Evolutionary conservation across 1,140 invertebrate genomes (phyloP).

Genomic region (Hyles vespertilio): DNA sequence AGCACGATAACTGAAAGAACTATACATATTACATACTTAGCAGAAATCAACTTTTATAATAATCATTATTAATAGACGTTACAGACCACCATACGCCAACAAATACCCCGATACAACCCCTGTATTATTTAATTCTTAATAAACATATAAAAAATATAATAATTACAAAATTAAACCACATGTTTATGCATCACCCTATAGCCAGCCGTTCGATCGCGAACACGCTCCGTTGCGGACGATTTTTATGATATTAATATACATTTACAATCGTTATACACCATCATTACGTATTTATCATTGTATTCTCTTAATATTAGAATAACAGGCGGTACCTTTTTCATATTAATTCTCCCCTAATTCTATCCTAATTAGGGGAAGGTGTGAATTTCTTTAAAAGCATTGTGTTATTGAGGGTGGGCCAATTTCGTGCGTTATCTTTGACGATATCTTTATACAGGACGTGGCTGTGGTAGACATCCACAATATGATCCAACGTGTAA

Average conservation of each 20-base stretch:
- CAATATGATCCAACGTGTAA: slow-evolving; percentile 47
- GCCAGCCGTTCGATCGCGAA: no score
- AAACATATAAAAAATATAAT: not conserved
- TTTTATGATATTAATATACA: slow-evolving; percentile 10
- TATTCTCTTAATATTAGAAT: slow-evolving; percentile 37
- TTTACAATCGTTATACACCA: slow-evolving; percentile 32
- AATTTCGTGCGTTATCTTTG: slow-evolving; percentile 41
- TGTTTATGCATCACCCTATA: no score
- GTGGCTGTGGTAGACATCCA: slow-evolving; percentile 47
- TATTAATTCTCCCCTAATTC: slow-evolving; percentile 63
- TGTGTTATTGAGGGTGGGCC: slow-evolving; percentile 53
- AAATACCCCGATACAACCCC: no score
- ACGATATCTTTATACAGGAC: slow-evolving; percentile 55
- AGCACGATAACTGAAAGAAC: no score
- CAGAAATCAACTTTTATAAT: not conserved
- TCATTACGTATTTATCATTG: slow-evolving; percentile 54
- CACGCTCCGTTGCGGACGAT: not conserved
- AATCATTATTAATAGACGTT: no score
- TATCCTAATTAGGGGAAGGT: slow-evolving; percentile 64
- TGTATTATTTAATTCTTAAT: not conserved
- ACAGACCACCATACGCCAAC: no score
- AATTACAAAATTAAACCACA: no score
- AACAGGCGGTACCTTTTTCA: slow-evolving; percentile 32
- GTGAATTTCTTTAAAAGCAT: slow-evolving; percentile 61
- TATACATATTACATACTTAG: not conserved